Conservation (phyloP, 2,113 vertebrate genomes). For the Rallus limicola region DNA sequence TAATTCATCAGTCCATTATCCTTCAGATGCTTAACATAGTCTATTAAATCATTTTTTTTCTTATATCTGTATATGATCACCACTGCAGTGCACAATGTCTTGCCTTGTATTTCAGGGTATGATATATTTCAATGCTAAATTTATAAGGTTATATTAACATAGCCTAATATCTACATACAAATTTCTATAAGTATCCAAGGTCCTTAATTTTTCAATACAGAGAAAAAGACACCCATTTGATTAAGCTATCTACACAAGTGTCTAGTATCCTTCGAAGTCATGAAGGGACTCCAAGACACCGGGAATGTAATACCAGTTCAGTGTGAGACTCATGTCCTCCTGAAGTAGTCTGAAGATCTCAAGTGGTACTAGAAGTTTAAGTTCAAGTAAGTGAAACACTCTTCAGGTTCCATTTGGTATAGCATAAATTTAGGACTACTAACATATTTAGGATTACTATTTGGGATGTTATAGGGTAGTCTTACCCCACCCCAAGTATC, state of each 20-base stretch:
- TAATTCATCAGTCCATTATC: background rate
- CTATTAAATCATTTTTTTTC: background rate
- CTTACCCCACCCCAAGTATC: background rate
- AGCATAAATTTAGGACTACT: background rate
- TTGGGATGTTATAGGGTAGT: background rate
- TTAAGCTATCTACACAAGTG: background rate
- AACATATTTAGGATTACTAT: background rate
- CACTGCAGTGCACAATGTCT: background rate
- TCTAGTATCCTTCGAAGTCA: background rate
- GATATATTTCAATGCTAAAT: background rate
- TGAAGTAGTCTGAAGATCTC: background rate
- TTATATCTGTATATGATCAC: background rate
- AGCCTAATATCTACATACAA: background rate
- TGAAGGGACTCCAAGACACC: background rate
- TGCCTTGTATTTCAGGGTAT: background rate
- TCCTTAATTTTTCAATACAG: background rate
- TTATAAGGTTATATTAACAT: background rate
- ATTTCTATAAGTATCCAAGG: background rate
- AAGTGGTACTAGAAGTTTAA: background rate
- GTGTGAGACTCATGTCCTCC: background rate
- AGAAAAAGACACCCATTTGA: background rate
- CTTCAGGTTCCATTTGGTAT: background rate
- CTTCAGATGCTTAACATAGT: background rate
- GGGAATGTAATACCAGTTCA: background rate
- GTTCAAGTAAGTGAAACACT: background rate